Evolutionary conservation across 2,888 invertebrate genomes (phyloP).

Genomic region (Leptinotarsa peninsularis): DNA sequence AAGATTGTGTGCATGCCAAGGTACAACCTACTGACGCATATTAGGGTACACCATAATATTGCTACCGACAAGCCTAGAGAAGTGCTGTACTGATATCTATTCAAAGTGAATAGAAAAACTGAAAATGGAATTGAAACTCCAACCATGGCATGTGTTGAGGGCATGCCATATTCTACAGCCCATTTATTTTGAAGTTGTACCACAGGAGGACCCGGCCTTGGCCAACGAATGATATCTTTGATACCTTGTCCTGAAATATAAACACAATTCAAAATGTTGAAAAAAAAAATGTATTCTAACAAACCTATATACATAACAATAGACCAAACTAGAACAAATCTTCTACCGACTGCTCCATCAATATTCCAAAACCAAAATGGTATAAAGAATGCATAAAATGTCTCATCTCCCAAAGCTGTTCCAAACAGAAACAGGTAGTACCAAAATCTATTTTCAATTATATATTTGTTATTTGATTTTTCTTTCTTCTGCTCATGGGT

Average conservation of each 20-base stretch:
- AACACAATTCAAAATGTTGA: background rate
- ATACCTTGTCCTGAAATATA: conserved; percentile 79
- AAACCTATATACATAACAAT: conserved; percentile 86
- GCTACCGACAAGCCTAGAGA: conserved; percentile 72
- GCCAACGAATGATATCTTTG: conserved; percentile 90
- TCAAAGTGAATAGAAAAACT: conserved; percentile 82
- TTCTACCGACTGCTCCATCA: conserved; percentile 86
- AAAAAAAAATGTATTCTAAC: conserved; percentile 37
- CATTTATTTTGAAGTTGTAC: conserved; percentile 87
- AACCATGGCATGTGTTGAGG: conserved; percentile 94
- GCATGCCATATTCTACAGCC: conserved; percentile 94
- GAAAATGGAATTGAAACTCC: conserved; percentile 90
- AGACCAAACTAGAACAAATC: conserved; percentile 86
- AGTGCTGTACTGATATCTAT: conserved; percentile 81
- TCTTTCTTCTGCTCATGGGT: conserved; percentile 44
- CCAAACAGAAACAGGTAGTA: conserved; percentile 88
- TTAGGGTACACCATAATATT: conserved; percentile 78
- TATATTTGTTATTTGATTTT: conserved; percentile 62
- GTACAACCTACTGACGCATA: conserved; percentile 88
- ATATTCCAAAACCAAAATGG: conserved; percentile 96
- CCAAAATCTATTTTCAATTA: conserved; percentile 81
- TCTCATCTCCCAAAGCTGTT: conserved; percentile 89
- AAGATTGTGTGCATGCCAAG: conserved; percentile 94
- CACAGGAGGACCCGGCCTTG: conserved; percentile 87
- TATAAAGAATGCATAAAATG: conserved; percentile 91